phyloP scores from a whole-genome alignment of 2,888 invertebrate genomes.

The Conchocele bisecta region DNA sequence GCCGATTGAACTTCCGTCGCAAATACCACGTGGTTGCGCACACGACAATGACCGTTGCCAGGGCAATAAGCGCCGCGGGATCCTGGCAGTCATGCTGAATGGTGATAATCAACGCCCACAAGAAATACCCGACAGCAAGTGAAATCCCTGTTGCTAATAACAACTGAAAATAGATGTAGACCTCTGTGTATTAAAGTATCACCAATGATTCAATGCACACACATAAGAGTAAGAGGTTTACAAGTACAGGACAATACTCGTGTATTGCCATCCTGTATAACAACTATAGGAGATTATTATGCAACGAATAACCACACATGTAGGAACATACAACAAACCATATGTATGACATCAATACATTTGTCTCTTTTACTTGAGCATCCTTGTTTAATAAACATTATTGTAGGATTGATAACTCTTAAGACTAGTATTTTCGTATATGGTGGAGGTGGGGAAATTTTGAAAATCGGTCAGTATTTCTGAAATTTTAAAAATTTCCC shows the following conservation, averaged over 20 bases:
- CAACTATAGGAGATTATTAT: neutral
- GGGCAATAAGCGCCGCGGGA: constrained; percentile 58
- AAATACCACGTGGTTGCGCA: constrained; percentile 48
- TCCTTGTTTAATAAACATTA: too few species aligned
- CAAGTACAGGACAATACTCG: neutral
- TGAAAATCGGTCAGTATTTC: too few species aligned
- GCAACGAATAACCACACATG: too few species aligned
- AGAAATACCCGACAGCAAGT: constrained; percentile 58
- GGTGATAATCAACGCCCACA: constrained; percentile 60
- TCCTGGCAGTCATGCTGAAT: constrained; percentile 44
- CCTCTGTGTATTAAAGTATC: neutral
- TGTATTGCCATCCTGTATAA: neutral
- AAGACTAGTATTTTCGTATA: too few species aligned
- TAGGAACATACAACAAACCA: too few species aligned
- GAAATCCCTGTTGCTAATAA: neutral
- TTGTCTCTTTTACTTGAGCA: too few species aligned
- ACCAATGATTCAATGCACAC: too few species aligned
- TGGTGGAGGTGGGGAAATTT: too few species aligned
- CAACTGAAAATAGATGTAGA: constrained; percentile 2
- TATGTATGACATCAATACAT: too few species aligned
- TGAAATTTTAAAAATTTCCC: too few species aligned
- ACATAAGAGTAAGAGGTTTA: too few species aligned
- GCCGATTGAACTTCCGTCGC: constrained; percentile 42
- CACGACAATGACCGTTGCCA: constrained; percentile 53
- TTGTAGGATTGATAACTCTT: too few species aligned